Evolutionary conservation across 2,888 invertebrate genomes (phyloP), one percentile per base, ranked within the genome.

Genomic region (Mythimna pallens): DNA sequence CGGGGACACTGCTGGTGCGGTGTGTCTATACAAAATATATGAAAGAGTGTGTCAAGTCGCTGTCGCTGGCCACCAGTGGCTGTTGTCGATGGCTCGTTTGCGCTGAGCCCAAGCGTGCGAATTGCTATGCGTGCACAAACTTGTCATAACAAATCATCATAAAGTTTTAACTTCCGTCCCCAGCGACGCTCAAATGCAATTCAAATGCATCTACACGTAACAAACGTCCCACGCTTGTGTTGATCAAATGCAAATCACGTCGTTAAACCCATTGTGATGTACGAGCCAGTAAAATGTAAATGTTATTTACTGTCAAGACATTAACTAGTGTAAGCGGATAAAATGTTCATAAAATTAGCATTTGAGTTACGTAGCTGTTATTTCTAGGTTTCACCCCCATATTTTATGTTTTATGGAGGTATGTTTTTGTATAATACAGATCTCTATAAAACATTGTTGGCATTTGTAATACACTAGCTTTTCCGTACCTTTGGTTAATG

Each of bases 271-370:
- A 68, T 73, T 65, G 65, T 73, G 65, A 61, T 70, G 70, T 70
- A 66, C 61, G 55, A 80, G 86, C 85, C 82, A 85, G 86, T 89
- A 88, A 90, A 89, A 92, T 92, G 91, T 86, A 88, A 92, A 92
- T 92, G 78, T 88, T 81, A 90, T 87, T 47, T 78, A 83, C 81
- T 70, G 70, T 72, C 80, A 73, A 83, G 83, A 73, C 86, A 86
- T 91, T 88, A 88, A 83, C 78, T 81, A 82, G 76, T 80, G 78
- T 67, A 77, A 63, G 66, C 68, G 70, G 76, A 85, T 82, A 82
- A 89, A 83, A 79, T 74, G 76, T 61, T 76, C 83, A 83, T 89
- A 86, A 87, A 86, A 87, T 89, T 89, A 74, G 83, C 87, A 88
- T 86, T 86, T 74, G 30, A 78, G 79, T 86, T 73, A 78, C 76